Base-by-base conservation (phyloP, 2,113 vertebrate genomes). In the Osmerus eperlanus region DNA sequence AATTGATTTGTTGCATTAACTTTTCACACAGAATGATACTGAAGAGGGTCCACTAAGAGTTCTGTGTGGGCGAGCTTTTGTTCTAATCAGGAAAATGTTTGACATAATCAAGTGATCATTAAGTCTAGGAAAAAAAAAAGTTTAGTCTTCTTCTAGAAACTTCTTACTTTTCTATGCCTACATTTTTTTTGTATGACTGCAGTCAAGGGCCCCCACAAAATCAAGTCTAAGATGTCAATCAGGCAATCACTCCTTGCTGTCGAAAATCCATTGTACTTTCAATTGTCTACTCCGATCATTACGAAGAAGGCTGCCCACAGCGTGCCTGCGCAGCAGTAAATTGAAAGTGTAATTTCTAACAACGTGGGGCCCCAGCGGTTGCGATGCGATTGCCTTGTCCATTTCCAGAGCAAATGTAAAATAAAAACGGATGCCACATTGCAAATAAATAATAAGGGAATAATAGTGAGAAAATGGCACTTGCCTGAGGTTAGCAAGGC, bases 341-440 rank as follows among this genome's bases (percentile, higher is more conserved):
- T 90, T 90, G 90, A 91, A 91, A 90, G 85, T 81, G 78, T 90
- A 89, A 91, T 92, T 92, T 91, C 87, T 82, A 79, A 90, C 86
- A 92, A 87, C 91, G 85, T 78, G 75, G 77, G 71, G 78, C 72
- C 88, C 82, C 86, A 88, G 88, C 76, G 14, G 88, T 84, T 29
- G 73, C 78, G 81, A 84, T 83, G 74, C 83, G 83, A 90, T 89
- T 89, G 88, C 83, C 81, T 81, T 68, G 55, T 80, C 82, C 80
- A 80, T 89, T 88, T 87, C 82, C 76, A 75, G 65, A 78, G 85
- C 78, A 87, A 91, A 91, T 85, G 81, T 84, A 85, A 89, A 84
- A 87, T 84, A 86, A 87, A 89, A 91, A 90, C 86, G 87, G 80
- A 87, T 86, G 86, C 80, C 79, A 82, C 77, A 71, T 87, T 83